Evolutionary conservation across 1,140 invertebrate genomes (phyloP).

Genomic region (Pseudoatta argentina): DNA sequence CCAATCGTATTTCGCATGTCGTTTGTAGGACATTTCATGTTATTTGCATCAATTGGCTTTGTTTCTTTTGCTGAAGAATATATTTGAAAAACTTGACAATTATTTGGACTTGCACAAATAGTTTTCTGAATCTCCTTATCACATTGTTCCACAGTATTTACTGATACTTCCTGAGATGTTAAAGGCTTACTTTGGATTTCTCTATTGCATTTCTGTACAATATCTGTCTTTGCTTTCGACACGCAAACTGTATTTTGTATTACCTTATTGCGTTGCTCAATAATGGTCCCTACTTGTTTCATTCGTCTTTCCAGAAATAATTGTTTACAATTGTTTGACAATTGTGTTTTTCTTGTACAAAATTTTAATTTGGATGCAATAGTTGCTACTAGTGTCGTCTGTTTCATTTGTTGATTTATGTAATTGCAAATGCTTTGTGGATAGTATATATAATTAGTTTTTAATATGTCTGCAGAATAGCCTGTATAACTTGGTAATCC

Average conservation of each 20-base stretch:
- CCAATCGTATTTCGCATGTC: not conserved
- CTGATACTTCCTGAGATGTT: not conserved
- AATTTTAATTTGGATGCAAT: not conserved
- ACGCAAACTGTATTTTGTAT: constrained; percentile 22
- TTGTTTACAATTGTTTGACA: not conserved
- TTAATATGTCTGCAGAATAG: not conserved
- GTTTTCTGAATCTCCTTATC: constrained; percentile 36
- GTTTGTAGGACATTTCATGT: not conserved
- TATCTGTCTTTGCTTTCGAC: not conserved
- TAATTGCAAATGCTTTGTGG: not conserved
- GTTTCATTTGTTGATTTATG: not conserved
- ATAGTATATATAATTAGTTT: not conserved
- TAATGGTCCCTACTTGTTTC: not conserved
- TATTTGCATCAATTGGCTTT: not conserved
- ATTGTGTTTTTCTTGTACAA: not conserved
- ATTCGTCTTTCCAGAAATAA: not conserved
- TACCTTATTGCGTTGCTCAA: not conserved
- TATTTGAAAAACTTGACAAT: not conserved
- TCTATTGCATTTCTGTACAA: not conserved
- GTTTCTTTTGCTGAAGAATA: not conserved
- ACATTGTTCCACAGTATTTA: constrained; percentile 1
- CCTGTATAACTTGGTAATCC: not conserved
- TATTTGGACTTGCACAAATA: not conserved
- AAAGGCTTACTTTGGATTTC: not conserved
- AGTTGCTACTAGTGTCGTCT: not conserved